Evolutionary conservation across 2,113 vertebrate species (phyloP).

Genomic region (Fulmarus glacialis): DNA sequence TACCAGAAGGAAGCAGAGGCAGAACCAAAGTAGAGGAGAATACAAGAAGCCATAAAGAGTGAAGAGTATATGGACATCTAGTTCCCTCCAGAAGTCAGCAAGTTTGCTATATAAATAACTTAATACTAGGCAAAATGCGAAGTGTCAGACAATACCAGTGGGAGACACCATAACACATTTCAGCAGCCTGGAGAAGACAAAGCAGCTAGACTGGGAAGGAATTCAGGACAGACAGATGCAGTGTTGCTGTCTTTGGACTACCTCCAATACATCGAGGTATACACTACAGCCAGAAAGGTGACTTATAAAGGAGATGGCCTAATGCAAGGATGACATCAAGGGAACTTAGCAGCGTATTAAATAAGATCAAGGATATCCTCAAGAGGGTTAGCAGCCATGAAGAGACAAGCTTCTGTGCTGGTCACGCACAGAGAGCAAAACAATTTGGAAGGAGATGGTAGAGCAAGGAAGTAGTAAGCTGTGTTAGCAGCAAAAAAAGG

Average conservation of each 20-base stretch:
- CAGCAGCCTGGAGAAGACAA: not conserved
- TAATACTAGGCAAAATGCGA: not conserved
- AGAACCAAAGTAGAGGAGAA: not conserved
- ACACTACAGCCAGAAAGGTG: not conserved
- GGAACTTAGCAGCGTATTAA: not conserved
- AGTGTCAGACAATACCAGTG: constrained; percentile 20
- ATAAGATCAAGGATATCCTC: not conserved
- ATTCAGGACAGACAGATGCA: not conserved
- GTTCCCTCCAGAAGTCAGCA: not conserved
- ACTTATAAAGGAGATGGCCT: not conserved
- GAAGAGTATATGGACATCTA: not conserved
- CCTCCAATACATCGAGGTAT: not conserved
- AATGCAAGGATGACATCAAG: not conserved
- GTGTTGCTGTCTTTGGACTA: not conserved
- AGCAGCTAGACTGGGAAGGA: not conserved
- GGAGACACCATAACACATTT: not conserved
- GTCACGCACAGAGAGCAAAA: not conserved
- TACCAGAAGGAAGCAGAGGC: not conserved
- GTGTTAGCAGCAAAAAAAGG: not conserved
- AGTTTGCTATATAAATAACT: not conserved
- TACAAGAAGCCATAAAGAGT: not conserved
- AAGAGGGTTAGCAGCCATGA: not conserved
- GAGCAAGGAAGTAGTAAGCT: not conserved
- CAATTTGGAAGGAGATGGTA: not conserved
- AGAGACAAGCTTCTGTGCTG: not conserved